Base-by-base conservation (phyloP, 2,113 vertebrate species). In the Etia nguti region DNA sequence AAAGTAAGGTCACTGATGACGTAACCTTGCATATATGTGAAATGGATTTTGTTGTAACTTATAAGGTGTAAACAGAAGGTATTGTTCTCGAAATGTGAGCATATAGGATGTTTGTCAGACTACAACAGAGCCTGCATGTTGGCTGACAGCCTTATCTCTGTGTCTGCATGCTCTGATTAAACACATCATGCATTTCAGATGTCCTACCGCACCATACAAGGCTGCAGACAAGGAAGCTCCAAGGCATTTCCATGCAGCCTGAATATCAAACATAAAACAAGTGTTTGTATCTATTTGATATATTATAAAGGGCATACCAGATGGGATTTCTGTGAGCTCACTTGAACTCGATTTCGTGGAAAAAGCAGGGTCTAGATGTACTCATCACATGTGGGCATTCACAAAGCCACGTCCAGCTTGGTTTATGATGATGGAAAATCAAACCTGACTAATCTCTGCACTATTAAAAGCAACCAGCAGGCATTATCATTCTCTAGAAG, bases 141-240 rank as follows among this genome's bases (percentile, higher is more conserved):
- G 92, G 92, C 81, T 86, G 89, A 84, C 88, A 84, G 85, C 26
- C 59, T 90, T 87, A 88, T 93, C 88, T 88, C 11, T 8, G n/a
- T 31, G 50, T 46, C 4, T 57, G 83, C 52, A 48, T 43, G 79
- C 85, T 83, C 59, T 86, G 88, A 87, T 92, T 91, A 92, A 93
- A 94, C 81, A 84, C 46, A 87, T 92, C 86, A 91, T 91, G 92
- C 85, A 81, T 94, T 93, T 94, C 90, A 84, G 89, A 93, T 92
- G 86, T 87, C 68, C 83, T n/a, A 2, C 73, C 80, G 81, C 56
- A 2, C 85, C 82, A 20, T 24, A n/a, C 26, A 18, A 8, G 16
- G 84, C 84, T 13, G 54, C 83, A 31, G 85, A 62, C 31, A 3
- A 57, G 41, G 24, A 4, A 54, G 56, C 80, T 41, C 18, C 26